Percentiles rank a stretch among this genome's conserved stretches.
Conservation (phyloP, 2,797 vertebrate species). For the Thripadectes ignobilis region DNA sequence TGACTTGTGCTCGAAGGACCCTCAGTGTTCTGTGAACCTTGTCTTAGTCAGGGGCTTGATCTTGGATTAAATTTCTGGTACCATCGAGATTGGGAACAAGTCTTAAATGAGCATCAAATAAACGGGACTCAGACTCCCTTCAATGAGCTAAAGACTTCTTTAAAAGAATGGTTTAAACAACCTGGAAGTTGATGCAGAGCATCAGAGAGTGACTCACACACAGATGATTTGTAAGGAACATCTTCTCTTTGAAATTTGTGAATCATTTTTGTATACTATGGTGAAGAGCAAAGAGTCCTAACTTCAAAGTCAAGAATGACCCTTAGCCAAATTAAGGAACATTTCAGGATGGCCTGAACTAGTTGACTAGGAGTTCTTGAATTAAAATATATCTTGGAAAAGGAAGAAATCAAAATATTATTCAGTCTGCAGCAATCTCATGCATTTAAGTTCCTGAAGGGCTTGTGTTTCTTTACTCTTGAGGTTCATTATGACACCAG, state of each 20-base stretch:
- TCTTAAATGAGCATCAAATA: background rate
- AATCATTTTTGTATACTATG: background rate
- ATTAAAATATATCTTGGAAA: constrained; percentile 29
- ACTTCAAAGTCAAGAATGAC: background rate
- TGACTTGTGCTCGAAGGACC: background rate
- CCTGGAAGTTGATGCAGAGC: background rate
- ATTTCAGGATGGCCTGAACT: background rate
- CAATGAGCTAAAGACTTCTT: background rate
- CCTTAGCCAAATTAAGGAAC: background rate
- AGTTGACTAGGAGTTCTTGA: background rate
- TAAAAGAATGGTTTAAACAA: background rate
- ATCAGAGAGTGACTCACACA: background rate
- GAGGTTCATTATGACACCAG: constrained; percentile 47
- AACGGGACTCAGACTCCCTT: background rate
- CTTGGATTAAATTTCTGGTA: background rate
- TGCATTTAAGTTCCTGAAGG: constrained; percentile 1
- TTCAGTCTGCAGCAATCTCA: background rate
- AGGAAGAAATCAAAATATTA: constrained; percentile 50
- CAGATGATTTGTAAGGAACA: background rate
- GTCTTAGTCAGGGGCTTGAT: background rate
- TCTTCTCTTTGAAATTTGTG: background rate
- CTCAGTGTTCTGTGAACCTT: background rate
- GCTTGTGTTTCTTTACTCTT: constrained; percentile 34
- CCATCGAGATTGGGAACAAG: fast-evolving
- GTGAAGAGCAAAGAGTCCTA: background rate